phyloP scores from a whole-genome alignment of 2,888 invertebrate genomes.

The Dorcus hopei region DNA sequence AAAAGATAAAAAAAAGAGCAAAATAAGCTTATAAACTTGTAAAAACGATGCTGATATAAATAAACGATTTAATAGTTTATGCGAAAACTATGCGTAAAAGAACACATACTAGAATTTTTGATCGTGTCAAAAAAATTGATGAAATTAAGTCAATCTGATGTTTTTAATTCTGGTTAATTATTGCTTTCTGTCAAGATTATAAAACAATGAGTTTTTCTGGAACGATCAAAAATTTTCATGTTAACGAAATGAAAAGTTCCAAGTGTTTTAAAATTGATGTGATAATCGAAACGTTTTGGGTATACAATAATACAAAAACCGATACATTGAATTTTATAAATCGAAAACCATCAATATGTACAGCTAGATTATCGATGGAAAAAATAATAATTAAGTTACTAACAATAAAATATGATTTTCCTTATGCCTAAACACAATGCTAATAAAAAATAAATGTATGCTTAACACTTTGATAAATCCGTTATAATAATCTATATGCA shows the following conservation, averaged over 20 bases:
- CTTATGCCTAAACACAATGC: conserved; percentile 38
- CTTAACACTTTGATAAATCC: conserved; percentile 49
- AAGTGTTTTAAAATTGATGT: background rate
- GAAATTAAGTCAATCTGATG: too few relatives aligned
- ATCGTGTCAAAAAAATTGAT: too few relatives aligned
- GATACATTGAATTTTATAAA: conserved; percentile 11
- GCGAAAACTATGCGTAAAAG: too few relatives aligned
- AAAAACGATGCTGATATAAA: conserved; percentile 8
- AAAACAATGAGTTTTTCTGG: background rate
- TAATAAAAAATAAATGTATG: conserved; percentile 43
- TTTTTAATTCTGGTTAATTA: too few relatives aligned
- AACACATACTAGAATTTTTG: too few relatives aligned
- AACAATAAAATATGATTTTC: conserved; percentile 16
- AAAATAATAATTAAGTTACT: conserved; percentile 9
- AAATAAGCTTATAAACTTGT: conserved; percentile 27
- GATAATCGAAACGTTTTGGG: too few relatives aligned
- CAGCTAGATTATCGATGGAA: conserved; percentile 8
- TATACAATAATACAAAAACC: conserved; percentile 5
- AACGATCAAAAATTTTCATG: background rate
- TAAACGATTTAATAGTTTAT: background rate
- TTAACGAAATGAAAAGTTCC: background rate
- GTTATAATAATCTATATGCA: conserved; percentile 50
- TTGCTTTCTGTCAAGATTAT: background rate
- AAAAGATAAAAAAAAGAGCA: conserved; percentile 38
- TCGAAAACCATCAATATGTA: conserved; percentile 17